phyloP scores from a whole-genome alignment of 2,797 vertebrate species.

The Melanotaenia nigrans region DNA sequence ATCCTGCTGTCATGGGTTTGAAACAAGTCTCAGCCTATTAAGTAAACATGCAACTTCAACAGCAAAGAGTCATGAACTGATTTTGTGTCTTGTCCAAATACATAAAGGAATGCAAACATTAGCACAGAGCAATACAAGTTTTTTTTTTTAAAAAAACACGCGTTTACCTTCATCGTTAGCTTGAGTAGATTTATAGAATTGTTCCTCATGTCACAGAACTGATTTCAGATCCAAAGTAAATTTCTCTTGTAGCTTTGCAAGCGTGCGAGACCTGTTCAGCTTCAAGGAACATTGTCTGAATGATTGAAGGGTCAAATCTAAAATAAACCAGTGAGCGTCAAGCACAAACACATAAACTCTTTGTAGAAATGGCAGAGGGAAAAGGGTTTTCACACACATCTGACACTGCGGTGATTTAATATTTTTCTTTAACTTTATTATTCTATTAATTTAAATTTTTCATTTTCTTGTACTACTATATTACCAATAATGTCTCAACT shows the following conservation, averaged over 20 bases:
- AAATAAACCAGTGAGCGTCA: slow-evolving; percentile 47
- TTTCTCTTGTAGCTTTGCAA: not conserved
- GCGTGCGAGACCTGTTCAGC: slow-evolving; percentile 4
- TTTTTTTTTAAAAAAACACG: not conserved
- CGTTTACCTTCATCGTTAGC: not conserved
- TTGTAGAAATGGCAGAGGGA: not conserved
- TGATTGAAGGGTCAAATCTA: slow-evolving; percentile 55
- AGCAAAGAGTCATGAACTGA: not conserved
- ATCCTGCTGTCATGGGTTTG: not conserved
- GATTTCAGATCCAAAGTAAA: not conserved
- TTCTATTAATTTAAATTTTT: not conserved
- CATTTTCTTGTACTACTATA: not conserved
- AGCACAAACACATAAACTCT: not conserved
- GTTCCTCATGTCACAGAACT: not conserved
- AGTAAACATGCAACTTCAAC: slow-evolving; percentile 12
- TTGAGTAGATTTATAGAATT: not conserved
- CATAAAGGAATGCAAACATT: not conserved
- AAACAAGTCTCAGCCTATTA: slow-evolving; percentile 8
- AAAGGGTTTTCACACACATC: not conserved
- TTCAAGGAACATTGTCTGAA: slow-evolving; percentile 46
- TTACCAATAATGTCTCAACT: slow-evolving; percentile 1
- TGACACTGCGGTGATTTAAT: not conserved
- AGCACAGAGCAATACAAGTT: not conserved
- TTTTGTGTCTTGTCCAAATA: too few relatives aligned
- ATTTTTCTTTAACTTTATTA: not conserved